phyloP scores from a whole-genome alignment of 1,140 invertebrate species.

The Elysia chlorotica region DNA sequence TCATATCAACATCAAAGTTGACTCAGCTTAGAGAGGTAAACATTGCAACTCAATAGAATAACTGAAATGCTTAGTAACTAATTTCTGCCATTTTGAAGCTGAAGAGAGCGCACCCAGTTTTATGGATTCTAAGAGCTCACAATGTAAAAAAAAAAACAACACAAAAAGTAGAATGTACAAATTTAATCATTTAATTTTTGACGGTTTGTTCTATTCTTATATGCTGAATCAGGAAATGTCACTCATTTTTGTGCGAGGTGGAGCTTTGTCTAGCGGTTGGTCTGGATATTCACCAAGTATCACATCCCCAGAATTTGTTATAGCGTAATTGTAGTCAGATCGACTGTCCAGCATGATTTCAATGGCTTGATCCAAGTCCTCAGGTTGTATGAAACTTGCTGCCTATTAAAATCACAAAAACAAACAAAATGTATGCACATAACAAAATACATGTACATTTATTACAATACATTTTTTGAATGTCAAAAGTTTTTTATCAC shows the following conservation, averaged over 20 bases:
- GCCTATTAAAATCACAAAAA: background rate
- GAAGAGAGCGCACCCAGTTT: too few species aligned
- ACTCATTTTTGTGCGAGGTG: background rate
- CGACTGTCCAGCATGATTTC: conserved; percentile 20
- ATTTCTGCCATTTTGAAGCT: too few species aligned
- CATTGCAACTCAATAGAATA: too few species aligned
- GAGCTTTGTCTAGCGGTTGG: background rate
- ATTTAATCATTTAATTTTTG: too few species aligned
- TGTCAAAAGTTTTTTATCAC: background rate
- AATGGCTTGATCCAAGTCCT: conserved; percentile 10
- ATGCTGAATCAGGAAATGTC: background rate
- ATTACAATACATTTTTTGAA: background rate
- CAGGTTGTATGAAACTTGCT: background rate
- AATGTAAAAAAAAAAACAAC: conserved; percentile 2
- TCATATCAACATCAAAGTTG: too few species aligned
- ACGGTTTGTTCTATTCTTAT: too few species aligned
- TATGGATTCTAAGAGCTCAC: background rate
- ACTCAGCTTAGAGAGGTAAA: too few species aligned
- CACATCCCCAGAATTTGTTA: conserved; percentile 10
- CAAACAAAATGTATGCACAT: background rate
- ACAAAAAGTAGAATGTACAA: too few species aligned
- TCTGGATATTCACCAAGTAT: conserved; percentile 9
- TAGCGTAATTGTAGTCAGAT: conserved; percentile 21
- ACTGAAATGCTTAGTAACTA: too few species aligned
- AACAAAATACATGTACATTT: too few species aligned